Evolutionary conservation across 2,888 invertebrate genomes (phyloP).

Genomic region (Ferdinandea cuprea): DNA sequence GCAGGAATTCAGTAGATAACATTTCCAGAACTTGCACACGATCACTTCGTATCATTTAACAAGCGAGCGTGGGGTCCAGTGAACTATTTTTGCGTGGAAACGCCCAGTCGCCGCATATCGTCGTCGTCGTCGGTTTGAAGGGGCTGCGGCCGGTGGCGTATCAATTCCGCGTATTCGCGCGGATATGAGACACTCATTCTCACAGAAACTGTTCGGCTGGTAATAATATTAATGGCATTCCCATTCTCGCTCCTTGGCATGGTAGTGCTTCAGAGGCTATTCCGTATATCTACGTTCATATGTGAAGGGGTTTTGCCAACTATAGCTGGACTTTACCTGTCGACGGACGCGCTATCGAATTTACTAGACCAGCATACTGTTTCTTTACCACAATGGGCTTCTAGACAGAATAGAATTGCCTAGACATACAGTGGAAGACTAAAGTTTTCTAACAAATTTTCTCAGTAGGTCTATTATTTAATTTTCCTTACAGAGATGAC

Average conservation of each 20-base stretch:
- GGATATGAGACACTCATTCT: slow-evolving; percentile 70
- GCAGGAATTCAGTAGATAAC: slow-evolving; percentile 74
- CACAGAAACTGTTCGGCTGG: slow-evolving; percentile 52
- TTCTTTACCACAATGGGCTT: slow-evolving; percentile 65
- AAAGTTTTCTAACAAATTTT: slow-evolving; percentile 11
- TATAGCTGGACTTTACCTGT: slow-evolving; percentile 62
- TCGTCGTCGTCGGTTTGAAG: slow-evolving; percentile 11
- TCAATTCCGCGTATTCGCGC: slow-evolving; percentile 70
- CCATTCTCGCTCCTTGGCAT: slow-evolving; percentile 7
- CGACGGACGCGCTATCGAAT: slow-evolving; percentile 67
- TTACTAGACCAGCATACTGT: slow-evolving; percentile 66
- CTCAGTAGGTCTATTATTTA: not conserved
- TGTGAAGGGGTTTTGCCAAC: slow-evolving; percentile 16
- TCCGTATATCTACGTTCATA: not conserved
- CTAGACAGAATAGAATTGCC: slow-evolving; percentile 47
- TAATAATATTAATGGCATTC: slow-evolving; percentile 73
- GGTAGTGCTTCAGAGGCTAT: slow-evolving; percentile 50
- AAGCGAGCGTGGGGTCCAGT: slow-evolving; percentile 67
- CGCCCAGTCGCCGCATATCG: slow-evolving; percentile 56
- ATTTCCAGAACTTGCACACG: slow-evolving; percentile 73
- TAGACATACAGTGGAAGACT: slow-evolving; percentile 31
- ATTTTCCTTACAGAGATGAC: too few relatives aligned
- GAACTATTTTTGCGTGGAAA: slow-evolving; percentile 71
- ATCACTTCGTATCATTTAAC: slow-evolving; percentile 73
- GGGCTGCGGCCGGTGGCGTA: slow-evolving; percentile 52